Conservation (phyloP, 2,888 invertebrate genomes). For the Abscondita cerata region DNA sequence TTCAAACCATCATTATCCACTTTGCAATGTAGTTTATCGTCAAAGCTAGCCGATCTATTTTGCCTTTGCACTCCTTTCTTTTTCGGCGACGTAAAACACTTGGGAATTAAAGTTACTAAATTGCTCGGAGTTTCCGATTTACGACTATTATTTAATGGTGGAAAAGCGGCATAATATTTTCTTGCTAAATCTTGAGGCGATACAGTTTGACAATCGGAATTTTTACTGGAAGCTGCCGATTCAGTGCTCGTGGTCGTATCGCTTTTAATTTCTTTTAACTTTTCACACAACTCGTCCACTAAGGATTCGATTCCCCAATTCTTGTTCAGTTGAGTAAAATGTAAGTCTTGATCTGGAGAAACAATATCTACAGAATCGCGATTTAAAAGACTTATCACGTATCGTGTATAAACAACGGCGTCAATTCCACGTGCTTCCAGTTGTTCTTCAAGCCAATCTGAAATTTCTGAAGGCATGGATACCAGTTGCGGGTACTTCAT, state of each 20-base stretch:
- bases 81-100: constrained; percentile 52
- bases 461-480: constrained; percentile 71
- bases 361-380: constrained; percentile 65
- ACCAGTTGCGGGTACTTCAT: constrained; percentile 70
- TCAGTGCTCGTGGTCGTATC: constrained; percentile 37
- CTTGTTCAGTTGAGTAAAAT: constrained; percentile 61
- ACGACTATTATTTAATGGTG: constrained; percentile 57
- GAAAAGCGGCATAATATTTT: constrained; percentile 80
- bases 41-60: constrained; percentile 42
- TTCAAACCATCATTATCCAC: constrained; percentile 43
- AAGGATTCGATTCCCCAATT: constrained; percentile 81
- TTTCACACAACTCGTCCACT: constrained; percentile 82
- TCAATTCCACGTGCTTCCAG: constrained; percentile 79
- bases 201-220: constrained; percentile 40
- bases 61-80: constrained; percentile 41
- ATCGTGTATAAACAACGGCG: constrained; percentile 71
- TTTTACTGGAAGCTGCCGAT: constrained; percentile 21
- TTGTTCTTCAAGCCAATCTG: constrained; percentile 78
- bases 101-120: constrained; percentile 48
- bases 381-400: constrained; percentile 69
- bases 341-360: constrained; percentile 55
- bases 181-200: constrained; percentile 72
- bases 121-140: constrained; percentile 31
- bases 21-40: constrained; percentile 44
- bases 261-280: constrained; percentile 74